These are phyloP conservation scores for Acrobasis consociella DNA, from an alignment of 2,888 invertebrate species.

Conservation along the genomic window DNA sequence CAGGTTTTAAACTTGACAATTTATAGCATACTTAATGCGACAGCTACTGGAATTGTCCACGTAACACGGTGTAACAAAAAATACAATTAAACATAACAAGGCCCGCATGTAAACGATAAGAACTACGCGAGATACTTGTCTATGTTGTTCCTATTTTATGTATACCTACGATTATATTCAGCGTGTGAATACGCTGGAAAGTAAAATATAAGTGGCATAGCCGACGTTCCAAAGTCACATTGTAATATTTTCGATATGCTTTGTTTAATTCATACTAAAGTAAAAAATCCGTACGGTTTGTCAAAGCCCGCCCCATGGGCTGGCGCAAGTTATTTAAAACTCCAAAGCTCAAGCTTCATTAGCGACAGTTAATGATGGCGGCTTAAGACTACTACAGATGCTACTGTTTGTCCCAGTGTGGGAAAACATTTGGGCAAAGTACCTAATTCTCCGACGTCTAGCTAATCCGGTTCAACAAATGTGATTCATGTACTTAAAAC, in stretches of 20 bases:
- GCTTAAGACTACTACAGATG: constrained; percentile 59
- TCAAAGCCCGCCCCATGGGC: constrained; percentile 64
- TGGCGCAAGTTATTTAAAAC: constrained; percentile 76
- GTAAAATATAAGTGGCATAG: constrained; percentile 3
- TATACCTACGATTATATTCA: not conserved
- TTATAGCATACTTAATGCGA: constrained; percentile 67
- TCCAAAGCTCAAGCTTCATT: constrained; percentile 79
- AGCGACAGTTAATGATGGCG: constrained; percentile 80
- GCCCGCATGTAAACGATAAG: constrained; percentile 46
- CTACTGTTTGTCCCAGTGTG: constrained; percentile 49
- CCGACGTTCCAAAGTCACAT: constrained; percentile 61
- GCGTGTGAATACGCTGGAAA: not conserved
- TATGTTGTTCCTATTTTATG: constrained; percentile 1
- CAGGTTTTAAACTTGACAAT: constrained; percentile 63
- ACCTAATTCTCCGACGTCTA: not conserved
- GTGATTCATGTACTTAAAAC: constrained; percentile 13
- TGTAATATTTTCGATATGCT: constrained; percentile 62
- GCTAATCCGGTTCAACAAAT: constrained; percentile 15
- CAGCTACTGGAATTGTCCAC: constrained; percentile 71
- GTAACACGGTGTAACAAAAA: constrained; percentile 47
- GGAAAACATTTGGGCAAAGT: constrained; percentile 35
- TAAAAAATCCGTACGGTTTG: constrained; percentile 65
- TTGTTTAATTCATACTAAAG: constrained; percentile 65
- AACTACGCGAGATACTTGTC: constrained; percentile 28
- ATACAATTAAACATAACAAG: constrained; percentile 46